Base-by-base conservation (phyloP, 2,797 vertebrate species). In the Neosilurus hyrtlii region DNA sequence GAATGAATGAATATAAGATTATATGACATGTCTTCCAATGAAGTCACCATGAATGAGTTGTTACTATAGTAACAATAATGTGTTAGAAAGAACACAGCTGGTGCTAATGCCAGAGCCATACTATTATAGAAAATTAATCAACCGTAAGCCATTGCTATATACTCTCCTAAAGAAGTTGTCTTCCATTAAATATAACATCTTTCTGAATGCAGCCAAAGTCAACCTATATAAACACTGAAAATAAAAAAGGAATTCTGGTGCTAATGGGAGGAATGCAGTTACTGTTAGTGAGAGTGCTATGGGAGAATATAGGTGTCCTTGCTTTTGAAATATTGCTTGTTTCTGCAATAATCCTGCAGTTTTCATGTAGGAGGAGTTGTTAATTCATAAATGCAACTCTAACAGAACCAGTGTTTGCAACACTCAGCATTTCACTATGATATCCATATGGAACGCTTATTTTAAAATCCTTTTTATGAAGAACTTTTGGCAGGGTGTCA, bases 351-450 rank as follows among this genome's bases (percentile, higher is more conserved):
- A 78, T 24, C 8, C 22, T 62, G 65, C 66, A 68, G 67, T 77
- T 78, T 57, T 70, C 22, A 68, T 54, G 62, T 30, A 35, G 67
- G 54, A 56, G 51, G 54, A 37, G 73, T 71, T 77, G 24, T 14
- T 35, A 11, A 61, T 26, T 35, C 20, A 30, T 62, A 24, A 63
- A 56, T 59, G 57, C 9, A 30, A 65, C 65, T 61, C 7, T 2
- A 80, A 57, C 56, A 59, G n/a, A 82, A 79, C 52, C 82, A 56
- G 56, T 26, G 61, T 71, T 66, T 52, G 78, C 68, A 26, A 65
- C 71, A 18, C 57, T 86, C 73, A 80, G 85, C 80, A 70, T 56
- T 81, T 72, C 15, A 72, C 67, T 49, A 30, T 71, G 35, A 70
- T 54, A 49, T 66, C 49, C 54, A 63, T 78, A 59, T 49, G 59